Conservation (phyloP, 2,113 vertebrate genomes). For the Myotis yumanensis region DNA sequence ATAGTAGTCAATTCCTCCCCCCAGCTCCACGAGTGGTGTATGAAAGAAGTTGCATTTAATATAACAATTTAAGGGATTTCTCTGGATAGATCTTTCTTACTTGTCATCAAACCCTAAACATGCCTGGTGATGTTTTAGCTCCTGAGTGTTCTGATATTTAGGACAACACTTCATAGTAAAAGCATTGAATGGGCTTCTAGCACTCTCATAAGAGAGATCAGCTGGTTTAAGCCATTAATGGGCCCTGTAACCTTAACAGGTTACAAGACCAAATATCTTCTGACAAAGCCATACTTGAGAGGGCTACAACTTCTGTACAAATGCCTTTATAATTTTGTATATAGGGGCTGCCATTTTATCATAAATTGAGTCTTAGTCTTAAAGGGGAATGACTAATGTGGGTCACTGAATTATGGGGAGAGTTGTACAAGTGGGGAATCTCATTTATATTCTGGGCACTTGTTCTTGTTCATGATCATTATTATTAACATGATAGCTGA, state of each 20-base stretch:
- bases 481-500: background rate
- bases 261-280: background rate
- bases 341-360: background rate
- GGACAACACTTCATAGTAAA: background rate
- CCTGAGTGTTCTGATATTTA: background rate
- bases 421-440: rapidly evolving
- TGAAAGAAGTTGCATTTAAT: background rate
- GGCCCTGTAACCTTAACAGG: background rate
- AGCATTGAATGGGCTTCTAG: background rate
- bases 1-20: background rate
- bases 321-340: background rate
- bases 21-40: background rate
- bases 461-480: background rate
- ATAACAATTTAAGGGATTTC: background rate
- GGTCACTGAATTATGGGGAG: background rate
- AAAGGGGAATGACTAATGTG: background rate
- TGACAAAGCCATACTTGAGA: background rate
- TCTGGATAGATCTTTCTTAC: slow-evolving; percentile 20
- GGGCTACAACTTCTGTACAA: background rate
- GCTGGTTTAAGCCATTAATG: background rate
- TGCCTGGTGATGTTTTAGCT: background rate
- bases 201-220: background rate
- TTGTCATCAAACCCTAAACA: background rate
- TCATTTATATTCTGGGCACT: background rate
- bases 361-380: background rate